Base-by-base conservation (phyloP, 2,113 vertebrate species). In the Carlito syrichta region DNA sequence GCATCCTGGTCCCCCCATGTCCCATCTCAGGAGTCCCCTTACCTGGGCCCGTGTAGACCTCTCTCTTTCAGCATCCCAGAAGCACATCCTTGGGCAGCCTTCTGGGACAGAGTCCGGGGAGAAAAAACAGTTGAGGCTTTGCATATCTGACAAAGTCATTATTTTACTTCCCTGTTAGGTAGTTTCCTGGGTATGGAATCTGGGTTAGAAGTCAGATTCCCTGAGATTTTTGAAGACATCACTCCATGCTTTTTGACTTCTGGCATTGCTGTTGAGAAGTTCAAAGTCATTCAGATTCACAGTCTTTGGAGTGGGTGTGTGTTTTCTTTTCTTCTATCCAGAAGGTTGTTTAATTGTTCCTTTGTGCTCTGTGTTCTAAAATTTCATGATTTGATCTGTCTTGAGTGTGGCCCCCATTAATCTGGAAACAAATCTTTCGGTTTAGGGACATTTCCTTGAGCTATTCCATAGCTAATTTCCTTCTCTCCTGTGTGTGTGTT, bases 281-380 rank as follows among this genome's bases (percentile, higher is more conserved):
- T 89, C 79, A 94, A 74, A 89, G 68, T 8, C 77, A 43, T 83
- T 96, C 16, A 63, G 71, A 62, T n/a, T 71, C 35, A 60, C 23
- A 58, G 1, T 52, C 35, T 95, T 94, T 66, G 20, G 48, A 86
- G 74, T 87, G 6, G 23, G n/a, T 89, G 77, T 89, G 77, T 90
- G 52, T 66, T 86, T 92, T 83, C 40, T 60, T 92, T 93, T 91
- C 85, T 8, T 76, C 58, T 68, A 50, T 60, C 63, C 48, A 35
- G 50, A 96, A 82, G 30, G 71, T 82, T 50, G 35, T 77, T 84
- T 74, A 60, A 86, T 68, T 88, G 5, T 76, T 9, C 52, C 63
- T 91, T 63, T 94, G 68, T 58, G 63, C 82, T 89, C 32, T 95
- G 3, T 78, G 20, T 63, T 86, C 86, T 91, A 89, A 93, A 83